Percentiles rank a stretch among this genome's conserved stretches.
These are phyloP conservation scores for Oncopeltus fasciatus DNA, from an alignment of 1,140 invertebrate genomes.

Conservation along the genomic window DNA sequence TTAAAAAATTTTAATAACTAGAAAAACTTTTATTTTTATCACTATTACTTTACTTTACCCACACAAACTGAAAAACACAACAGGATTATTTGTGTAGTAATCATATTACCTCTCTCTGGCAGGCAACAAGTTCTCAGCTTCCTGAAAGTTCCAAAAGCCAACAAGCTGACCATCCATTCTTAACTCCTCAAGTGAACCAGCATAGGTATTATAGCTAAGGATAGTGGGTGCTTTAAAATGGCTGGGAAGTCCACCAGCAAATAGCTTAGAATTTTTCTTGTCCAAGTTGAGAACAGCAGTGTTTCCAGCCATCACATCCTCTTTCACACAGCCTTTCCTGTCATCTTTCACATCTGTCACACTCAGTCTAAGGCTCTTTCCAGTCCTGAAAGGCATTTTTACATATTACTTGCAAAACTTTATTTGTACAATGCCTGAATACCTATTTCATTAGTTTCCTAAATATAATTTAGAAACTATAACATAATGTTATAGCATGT, in stretches of 20 bases:
- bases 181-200: constrained; percentile 81
- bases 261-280: constrained; percentile 68
- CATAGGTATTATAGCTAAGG: constrained; percentile 58
- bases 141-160: constrained; percentile 88
- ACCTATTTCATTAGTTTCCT: too few species aligned
- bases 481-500: too few species aligned
- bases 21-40: too few species aligned
- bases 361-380: constrained; percentile 63
- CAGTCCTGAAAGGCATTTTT: constrained; percentile 48
- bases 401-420: too few species aligned
- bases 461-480: too few species aligned
- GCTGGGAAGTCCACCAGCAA: constrained; percentile 73
- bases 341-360: constrained; percentile 40
- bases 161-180: constrained; percentile 74
- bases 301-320: constrained; percentile 47
- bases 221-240: constrained; percentile 49
- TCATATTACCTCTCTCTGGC: not conserved
- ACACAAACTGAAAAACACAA: too few species aligned
- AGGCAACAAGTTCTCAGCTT: constrained; percentile 41
- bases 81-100: too few species aligned
- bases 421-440: too few species aligned
- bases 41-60: too few species aligned
- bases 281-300: constrained; percentile 77
- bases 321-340: constrained; percentile 34
- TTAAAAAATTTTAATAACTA: too few species aligned